Conservation (phyloP, 1,140 invertebrate genomes). For the Tetramorium alpestre region DNA sequence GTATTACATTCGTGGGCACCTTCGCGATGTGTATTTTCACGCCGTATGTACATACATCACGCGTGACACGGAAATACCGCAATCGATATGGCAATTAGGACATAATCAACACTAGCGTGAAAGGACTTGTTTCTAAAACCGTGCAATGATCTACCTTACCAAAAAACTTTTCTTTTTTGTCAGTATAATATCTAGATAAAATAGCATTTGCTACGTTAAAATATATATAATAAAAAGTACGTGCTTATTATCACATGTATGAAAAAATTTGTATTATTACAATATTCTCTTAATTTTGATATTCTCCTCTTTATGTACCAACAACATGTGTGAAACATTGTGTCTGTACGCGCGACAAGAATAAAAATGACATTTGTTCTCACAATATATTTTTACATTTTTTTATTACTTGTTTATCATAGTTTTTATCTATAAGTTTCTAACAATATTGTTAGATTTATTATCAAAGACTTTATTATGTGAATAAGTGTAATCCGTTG, state of each 20-base stretch:
- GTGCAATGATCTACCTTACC: not conserved
- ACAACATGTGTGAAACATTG: not conserved
- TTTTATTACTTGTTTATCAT: not conserved
- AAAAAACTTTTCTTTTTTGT: not conserved
- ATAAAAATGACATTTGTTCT: not conserved
- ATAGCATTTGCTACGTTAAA: not conserved
- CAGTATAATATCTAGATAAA: not conserved
- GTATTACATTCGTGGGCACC: not conserved
- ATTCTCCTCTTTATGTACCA: not conserved
- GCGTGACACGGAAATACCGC: slow-evolving; percentile 2
- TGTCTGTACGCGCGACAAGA: too few species aligned
- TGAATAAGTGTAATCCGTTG: not conserved
- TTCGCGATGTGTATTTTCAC: not conserved
- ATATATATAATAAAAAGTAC: not conserved
- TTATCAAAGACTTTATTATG: not conserved
- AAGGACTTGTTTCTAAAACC: not conserved
- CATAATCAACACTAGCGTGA: not conserved
- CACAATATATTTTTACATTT: not conserved
- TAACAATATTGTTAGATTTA: not conserved
- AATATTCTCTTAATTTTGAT: not conserved
- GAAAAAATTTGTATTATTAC: not conserved
- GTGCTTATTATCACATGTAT: not conserved
- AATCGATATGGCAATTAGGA: slow-evolving; percentile 9
- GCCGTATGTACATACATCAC: not conserved
- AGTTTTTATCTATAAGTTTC: not conserved